Conservation (phyloP, 2,113 vertebrate genomes). For the Triplophysa rosa region DNA sequence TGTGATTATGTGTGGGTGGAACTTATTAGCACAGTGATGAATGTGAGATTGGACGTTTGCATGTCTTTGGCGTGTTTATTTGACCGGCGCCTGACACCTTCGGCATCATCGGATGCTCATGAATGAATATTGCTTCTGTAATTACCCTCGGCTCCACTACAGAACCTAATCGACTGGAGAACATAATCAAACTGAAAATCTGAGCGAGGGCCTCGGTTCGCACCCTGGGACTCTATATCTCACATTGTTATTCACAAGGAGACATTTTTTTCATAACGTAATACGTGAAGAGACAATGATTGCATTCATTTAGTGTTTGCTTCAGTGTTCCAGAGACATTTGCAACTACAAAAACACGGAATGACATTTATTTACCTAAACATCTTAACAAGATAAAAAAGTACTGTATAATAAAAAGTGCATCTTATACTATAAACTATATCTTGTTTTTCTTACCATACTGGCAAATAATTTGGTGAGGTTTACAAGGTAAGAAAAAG, state of each 20-base stretch:
- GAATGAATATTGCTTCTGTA: slow-evolving; percentile 40
- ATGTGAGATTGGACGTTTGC: slow-evolving; percentile 34
- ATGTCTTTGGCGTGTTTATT: slow-evolving; percentile 30
- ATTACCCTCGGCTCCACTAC: slow-evolving; percentile 47
- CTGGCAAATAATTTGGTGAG: too few species aligned
- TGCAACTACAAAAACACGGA: neutral
- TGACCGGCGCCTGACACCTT: slow-evolving; percentile 42
- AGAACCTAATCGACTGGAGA: slow-evolving; percentile 21
- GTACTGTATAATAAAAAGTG: too few species aligned
- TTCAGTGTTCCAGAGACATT: slow-evolving; percentile 24
- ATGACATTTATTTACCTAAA: too few species aligned
- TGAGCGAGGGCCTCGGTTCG: slow-evolving; percentile 28
- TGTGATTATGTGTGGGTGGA: neutral
- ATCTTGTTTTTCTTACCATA: too few species aligned
- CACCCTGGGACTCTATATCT: slow-evolving; percentile 26
- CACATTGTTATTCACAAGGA: slow-evolving; percentile 44
- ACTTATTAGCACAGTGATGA: slow-evolving; percentile 23
- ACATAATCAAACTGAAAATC: slow-evolving; percentile 45
- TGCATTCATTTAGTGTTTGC: slow-evolving; percentile 30
- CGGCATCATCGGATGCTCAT: slow-evolving; percentile 18
- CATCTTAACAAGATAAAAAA: too few species aligned
- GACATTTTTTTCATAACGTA: slow-evolving; percentile 20
- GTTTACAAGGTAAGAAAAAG: too few species aligned
- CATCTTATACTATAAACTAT: too few species aligned
- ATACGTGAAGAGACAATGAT: slow-evolving; percentile 39